phyloP scores from a whole-genome alignment of 2,888 invertebrate species.

The Cerastoderma edule region DNA sequence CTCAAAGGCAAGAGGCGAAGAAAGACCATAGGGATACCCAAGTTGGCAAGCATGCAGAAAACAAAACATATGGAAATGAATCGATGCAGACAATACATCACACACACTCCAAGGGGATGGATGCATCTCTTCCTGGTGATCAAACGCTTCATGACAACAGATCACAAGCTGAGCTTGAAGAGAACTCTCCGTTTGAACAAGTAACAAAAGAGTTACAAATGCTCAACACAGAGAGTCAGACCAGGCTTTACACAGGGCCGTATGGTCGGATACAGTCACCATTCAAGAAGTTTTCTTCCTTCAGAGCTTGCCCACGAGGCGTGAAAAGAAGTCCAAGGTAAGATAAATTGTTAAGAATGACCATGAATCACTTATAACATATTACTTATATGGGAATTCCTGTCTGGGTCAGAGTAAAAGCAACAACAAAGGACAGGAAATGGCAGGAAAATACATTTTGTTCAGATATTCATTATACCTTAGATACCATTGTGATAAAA shows the following conservation, averaged over 20 bases:
- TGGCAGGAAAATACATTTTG: no score
- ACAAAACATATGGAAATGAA: no score
- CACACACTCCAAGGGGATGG: no score
- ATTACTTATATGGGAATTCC: neutral
- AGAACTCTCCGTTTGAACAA: slow-evolving; percentile 39
- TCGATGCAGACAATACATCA: no score
- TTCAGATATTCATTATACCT: no score
- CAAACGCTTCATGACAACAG: slow-evolving; percentile 17
- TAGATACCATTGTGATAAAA: neutral
- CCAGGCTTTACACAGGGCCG: slow-evolving; percentile 44
- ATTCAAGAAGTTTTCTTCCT: slow-evolving; percentile 51
- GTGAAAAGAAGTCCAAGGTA: slow-evolving; percentile 60
- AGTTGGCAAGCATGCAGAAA: no score
- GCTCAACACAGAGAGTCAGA: slow-evolving; percentile 52
- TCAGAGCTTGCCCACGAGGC: slow-evolving; percentile 41
- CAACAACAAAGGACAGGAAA: no score
- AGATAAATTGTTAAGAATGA: slow-evolving; percentile 7
- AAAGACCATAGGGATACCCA: no score
- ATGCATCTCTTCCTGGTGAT: no score
- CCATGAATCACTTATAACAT: neutral
- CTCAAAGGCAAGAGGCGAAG: no score
- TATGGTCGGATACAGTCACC: slow-evolving; percentile 47
- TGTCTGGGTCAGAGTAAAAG: no score
- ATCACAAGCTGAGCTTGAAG: slow-evolving; percentile 28
- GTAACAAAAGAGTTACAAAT: slow-evolving; percentile 62